Evolutionary conservation across 2,797 vertebrate species (phyloP).

Genomic region (Mus caroli): DNA sequence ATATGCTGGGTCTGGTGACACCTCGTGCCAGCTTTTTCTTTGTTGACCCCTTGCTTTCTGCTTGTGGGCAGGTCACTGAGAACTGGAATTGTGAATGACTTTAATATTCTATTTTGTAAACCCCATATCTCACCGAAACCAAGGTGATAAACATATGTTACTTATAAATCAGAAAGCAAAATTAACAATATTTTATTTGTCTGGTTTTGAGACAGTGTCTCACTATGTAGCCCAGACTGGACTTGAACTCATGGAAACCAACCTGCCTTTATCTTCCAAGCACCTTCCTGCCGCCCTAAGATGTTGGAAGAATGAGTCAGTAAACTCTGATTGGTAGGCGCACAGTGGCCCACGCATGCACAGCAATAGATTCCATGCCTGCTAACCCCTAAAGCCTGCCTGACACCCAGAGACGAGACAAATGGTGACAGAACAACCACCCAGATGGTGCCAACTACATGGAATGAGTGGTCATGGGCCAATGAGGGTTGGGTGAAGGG

Average conservation of each 20-base stretch:
- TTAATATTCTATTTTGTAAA: constrained; percentile 20
- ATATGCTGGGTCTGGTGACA: too few species aligned
- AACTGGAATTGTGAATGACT: not conserved
- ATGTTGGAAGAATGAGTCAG: not conserved
- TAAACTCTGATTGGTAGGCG: not conserved
- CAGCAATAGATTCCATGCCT: not conserved
- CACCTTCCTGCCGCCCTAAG: not conserved
- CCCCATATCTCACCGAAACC: not conserved
- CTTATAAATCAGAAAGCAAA: constrained; percentile 41
- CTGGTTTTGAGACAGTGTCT: not conserved
- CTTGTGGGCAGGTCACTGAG: not conserved
- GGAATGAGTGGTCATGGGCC: not conserved
- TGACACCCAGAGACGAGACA: not conserved
- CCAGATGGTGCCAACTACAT: not conserved
- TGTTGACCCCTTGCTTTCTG: not conserved
- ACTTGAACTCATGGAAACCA: not conserved
- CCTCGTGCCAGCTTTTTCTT: not conserved
- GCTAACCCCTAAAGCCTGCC: not conserved
- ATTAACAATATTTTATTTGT: not conserved
- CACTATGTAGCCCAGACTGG: not conserved
- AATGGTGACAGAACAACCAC: not conserved
- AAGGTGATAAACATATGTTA: not conserved
- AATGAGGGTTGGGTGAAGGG: not conserved
- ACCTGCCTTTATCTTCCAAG: not conserved
- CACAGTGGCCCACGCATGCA: not conserved